These are phyloP conservation scores for Phoxinus dragarum DNA, from an alignment of 2,797 vertebrate genomes.

Conservation along the genomic window DNA sequence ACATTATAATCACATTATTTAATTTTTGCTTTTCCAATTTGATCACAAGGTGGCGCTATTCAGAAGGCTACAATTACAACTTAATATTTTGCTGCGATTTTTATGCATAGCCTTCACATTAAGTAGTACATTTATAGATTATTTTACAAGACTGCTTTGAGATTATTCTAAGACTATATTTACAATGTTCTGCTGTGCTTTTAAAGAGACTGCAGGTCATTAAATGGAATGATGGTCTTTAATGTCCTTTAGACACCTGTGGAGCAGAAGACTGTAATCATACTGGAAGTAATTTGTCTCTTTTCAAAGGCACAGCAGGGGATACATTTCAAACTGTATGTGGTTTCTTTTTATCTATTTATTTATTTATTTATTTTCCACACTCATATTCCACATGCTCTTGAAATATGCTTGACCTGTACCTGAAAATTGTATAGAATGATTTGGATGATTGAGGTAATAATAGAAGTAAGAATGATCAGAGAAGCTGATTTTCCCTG, in stretches of 20 bases:
- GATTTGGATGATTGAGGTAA: background rate
- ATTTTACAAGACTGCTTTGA: background rate
- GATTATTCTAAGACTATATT: background rate
- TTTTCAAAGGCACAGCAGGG: background rate
- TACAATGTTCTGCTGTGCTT: background rate
- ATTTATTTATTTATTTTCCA: too few relatives aligned
- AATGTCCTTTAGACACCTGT: background rate
- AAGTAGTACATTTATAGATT: background rate
- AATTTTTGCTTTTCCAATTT: background rate
- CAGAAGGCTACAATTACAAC: background rate
- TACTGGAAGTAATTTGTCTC: background rate
- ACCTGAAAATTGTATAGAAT: background rate
- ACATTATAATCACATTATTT: too few relatives aligned
- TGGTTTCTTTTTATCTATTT: background rate
- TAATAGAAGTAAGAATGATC: background rate
- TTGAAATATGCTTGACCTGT: background rate
- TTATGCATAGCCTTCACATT: background rate
- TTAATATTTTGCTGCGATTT: background rate
- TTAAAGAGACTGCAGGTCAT: background rate
- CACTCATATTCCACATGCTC: background rate
- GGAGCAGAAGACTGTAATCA: background rate
- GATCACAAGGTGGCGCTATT: slow-evolving; percentile 2
- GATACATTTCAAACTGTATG: background rate
- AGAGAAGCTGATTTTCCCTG: background rate
- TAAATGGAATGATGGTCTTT: background rate